Evolutionary conservation across 2,888 invertebrate genomes (phyloP).

Genomic region (Cephus nigrinus): DNA sequence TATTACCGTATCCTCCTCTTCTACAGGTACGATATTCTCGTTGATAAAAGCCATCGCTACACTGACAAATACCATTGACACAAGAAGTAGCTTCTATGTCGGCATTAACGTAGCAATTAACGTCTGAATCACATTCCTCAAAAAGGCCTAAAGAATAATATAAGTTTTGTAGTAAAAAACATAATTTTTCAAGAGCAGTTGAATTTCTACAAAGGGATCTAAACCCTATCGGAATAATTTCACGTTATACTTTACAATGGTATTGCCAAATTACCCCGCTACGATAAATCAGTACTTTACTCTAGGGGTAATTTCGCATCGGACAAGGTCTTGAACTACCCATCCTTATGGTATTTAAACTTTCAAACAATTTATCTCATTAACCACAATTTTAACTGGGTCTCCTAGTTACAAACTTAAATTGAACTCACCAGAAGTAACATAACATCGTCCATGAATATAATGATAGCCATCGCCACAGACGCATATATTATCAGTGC

Average conservation of each 20-base stretch:
- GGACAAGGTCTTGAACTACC: neutral
- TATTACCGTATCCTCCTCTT: constrained; percentile 37
- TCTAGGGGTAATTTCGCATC: neutral
- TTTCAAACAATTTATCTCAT: neutral
- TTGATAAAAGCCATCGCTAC: constrained; percentile 52
- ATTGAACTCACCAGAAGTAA: constrained; percentile 39
- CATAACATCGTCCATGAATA: constrained; percentile 46
- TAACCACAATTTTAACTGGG: neutral
- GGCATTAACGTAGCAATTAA: constrained; percentile 50
- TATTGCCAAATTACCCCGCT: neutral
- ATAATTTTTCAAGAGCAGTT: neutral
- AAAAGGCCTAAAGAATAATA: constrained; percentile 37
- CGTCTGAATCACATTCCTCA: constrained; percentile 39
- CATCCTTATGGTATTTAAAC: neutral
- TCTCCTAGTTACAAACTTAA: neutral
- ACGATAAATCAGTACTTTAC: neutral
- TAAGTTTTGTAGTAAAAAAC: neutral
- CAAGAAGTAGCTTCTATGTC: constrained; percentile 50
- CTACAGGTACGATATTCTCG: constrained; percentile 58
- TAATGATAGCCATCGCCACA: constrained; percentile 50
- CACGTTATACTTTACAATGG: neutral
- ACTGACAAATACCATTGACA: constrained; percentile 39
- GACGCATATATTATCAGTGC: constrained; percentile 36
- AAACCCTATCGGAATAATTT: neutral
- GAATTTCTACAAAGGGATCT: neutral